Evolutionary conservation across 2,888 invertebrate species (phyloP).

Genomic region (Ischnus inquisitorius): DNA sequence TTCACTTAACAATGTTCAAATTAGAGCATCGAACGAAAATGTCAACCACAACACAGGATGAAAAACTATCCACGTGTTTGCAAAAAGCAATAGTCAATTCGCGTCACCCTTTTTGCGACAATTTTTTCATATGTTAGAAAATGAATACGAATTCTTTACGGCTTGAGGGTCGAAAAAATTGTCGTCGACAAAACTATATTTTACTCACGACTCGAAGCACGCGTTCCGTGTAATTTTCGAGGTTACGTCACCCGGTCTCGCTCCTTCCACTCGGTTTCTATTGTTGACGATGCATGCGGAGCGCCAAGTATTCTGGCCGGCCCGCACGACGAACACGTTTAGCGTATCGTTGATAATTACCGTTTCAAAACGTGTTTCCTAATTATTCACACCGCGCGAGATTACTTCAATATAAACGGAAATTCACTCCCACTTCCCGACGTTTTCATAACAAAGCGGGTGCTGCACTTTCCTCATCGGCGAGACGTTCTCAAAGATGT

Average conservation of each 20-base stretch:
- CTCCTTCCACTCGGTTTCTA: neutral
- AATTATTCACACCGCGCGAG: neutral
- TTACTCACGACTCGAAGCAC: conserved; percentile 14
- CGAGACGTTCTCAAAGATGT: neutral
- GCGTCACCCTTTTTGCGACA: neutral
- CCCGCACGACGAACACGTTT: neutral
- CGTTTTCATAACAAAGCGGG: neutral
- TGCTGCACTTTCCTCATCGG: neutral
- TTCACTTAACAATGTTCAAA: neutral
- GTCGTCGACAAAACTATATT: neutral
- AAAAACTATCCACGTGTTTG: neutral
- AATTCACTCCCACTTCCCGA: neutral
- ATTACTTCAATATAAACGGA: neutral
- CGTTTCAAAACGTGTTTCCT: neutral
- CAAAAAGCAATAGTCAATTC: neutral
- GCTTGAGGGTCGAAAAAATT: neutral
- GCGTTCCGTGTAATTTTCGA: neutral
- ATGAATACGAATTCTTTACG: neutral
- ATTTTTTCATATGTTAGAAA: neutral
- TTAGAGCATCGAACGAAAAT: neutral
- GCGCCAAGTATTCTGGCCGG: neutral
- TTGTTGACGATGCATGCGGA: conserved; percentile 1
- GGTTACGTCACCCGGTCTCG: conserved; percentile 5
- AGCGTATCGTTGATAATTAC: neutral
- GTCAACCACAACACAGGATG: neutral